Evolutionary conservation across 2,888 invertebrate species (phyloP), one percentile per base, ranked within the genome.

Genomic region (Perithous albicinctus): DNA sequence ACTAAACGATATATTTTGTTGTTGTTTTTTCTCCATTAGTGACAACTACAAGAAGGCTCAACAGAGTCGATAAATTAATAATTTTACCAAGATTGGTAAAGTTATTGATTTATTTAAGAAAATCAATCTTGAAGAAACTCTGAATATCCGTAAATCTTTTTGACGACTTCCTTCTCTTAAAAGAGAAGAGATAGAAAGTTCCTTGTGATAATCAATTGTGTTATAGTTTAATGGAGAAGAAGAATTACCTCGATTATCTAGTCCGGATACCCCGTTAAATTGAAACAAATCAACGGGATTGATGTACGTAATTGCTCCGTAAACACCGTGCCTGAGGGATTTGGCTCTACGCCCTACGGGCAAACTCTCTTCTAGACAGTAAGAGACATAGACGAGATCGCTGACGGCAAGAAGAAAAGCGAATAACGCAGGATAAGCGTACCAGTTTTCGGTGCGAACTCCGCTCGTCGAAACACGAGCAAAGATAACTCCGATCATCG

Each of bases 401-500:
- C 95, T 93, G 0, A 96, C 85, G 8, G 98, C 96, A 70, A 99
- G 94, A 7, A 94, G 91, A 43, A 97, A 93, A 0, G 97, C 97
- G 90, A 96, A 96, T 63, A 95, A 90, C 0, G 98, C 98, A 0
- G 98, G 98, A 38, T 95, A 93, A 84, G 96, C 94, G 88, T 96
- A 98, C 96, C 98, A 97, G 46, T 94, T 93, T 61, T 95, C 95
- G 51, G 94, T 93, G 83, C 94, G 94, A 88, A 94, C 94, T 89
- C 95, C 95, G 2, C 95, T 95, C 93, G 94, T 95, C 5, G 90
- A 90, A 63, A 88, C 83, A 87, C 94, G 94, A 0, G 98, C 96
- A 92, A 98, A 98, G 91, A 95, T 94, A 3, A 99, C 99, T 26
- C 99, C 99, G 84, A 99, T 97, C 92, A 98, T 94, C 1, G 99